A percentile compares a stretch with the other conserved stretches of the same genome.
Conservation (phyloP, 2,113 vertebrate species). For the Alectura lathami region DNA sequence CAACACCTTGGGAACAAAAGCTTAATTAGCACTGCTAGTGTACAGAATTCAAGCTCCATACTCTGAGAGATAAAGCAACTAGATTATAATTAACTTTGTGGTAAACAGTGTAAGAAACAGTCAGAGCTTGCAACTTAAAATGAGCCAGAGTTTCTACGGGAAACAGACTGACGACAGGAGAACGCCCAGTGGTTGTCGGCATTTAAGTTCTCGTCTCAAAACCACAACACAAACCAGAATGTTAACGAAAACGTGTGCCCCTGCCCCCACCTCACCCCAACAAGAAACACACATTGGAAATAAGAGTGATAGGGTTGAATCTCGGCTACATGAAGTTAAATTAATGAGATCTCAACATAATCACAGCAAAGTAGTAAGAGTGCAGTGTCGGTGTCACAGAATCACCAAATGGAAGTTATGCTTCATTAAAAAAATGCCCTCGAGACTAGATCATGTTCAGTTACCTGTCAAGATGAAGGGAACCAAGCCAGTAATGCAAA, state of each 20-base stretch:
- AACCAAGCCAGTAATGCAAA: neutral
- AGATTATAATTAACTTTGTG: neutral
- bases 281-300: neutral
- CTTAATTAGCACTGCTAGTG: neutral
- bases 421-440: neutral
- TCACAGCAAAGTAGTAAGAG: neutral
- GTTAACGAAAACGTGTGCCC: neutral
- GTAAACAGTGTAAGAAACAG: neutral
- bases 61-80: neutral
- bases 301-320: neutral
- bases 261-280: neutral
- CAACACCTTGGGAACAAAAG: neutral
- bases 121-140: neutral
- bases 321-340: neutral
- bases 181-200: neutral
- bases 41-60: neutral
- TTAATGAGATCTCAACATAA: neutral
- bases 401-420: neutral
- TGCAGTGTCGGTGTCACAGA: neutral
- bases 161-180: neutral
- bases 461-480: neutral
- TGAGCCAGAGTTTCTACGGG: conserved; percentile 12
- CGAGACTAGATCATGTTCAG: neutral
- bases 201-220: neutral
- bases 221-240: neutral